Conservation (phyloP, 2,888 invertebrate genomes). For the Tetragnatha montana region DNA sequence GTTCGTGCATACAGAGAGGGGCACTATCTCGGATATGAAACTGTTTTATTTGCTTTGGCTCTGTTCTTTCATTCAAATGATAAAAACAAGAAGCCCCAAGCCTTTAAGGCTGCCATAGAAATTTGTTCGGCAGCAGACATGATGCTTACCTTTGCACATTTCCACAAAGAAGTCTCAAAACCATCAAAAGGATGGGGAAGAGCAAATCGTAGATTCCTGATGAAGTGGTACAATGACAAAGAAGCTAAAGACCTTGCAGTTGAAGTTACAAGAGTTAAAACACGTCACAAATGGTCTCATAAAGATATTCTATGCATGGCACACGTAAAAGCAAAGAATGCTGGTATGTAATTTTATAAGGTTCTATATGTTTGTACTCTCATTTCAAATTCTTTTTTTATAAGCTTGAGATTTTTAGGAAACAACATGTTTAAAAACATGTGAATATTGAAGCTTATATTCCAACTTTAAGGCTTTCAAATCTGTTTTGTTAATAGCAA, state of each 20-base stretch:
- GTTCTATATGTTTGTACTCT: too few species aligned
- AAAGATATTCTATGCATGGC: conserved; percentile 81
- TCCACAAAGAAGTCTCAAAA: conserved; percentile 78
- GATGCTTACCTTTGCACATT: conserved; percentile 82
- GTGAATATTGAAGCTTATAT: not conserved
- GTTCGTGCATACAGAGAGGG: conserved; percentile 46
- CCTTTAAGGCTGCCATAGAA: conserved; percentile 79
- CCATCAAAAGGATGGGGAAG: conserved; percentile 79
- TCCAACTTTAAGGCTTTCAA: too few species aligned
- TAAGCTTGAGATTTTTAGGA: too few species aligned
- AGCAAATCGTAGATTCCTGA: conserved; percentile 81
- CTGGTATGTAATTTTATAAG: conserved; percentile 73
- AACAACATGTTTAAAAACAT: too few species aligned
- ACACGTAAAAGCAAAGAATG: conserved; percentile 74
- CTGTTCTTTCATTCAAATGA: conserved; percentile 79
- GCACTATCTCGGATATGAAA: conserved; percentile 72
- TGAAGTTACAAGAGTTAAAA: conserved; percentile 81
- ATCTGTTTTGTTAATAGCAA: too few species aligned
- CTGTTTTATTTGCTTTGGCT: conserved; percentile 82
- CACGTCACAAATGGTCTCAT: conserved; percentile 84
- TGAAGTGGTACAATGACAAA: conserved; percentile 82
- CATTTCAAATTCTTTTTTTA: too few species aligned
- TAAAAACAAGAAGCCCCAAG: conserved; percentile 78
- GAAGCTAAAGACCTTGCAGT: conserved; percentile 81
- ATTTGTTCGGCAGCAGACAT: conserved; percentile 82